Base-by-base conservation (phyloP, 1,140 invertebrate species). In the Fopius arisanus region DNA sequence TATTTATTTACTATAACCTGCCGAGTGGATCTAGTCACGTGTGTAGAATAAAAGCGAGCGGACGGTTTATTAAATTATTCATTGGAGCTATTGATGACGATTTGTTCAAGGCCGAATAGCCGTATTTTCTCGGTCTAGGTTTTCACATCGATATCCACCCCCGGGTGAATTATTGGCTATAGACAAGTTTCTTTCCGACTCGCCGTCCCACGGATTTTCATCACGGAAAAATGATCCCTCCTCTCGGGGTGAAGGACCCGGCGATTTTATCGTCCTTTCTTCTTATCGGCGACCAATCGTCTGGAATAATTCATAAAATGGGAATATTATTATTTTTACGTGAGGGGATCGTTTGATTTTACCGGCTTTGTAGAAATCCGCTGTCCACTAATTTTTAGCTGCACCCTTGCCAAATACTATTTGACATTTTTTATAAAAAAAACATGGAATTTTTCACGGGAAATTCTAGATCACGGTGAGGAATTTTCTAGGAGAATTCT, bases 251-350 rank as follows among this genome's bases (percentile, higher is more conserved):
- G 19, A 59, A 59, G 14, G 54, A 59, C 54, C 54, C 54, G 54
- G 19, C 19, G 2, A 59, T 59, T 59, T 59, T 23, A 28, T 59
- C 54, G 7, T 19, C 23, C 19, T 59, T 59, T 28, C 54, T 59
- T 59, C 14, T 28, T 59, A 59, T 59, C 54, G 26, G 19, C 23
- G 19, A 26, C 54, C 54, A 28, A 59, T 59, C 23, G 54, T 19
- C 54, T 59, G 54, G 54, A 59, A 59, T 59, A 59, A 59, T 59
- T 59, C 54, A 59, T 59, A 59, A 28, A 59, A 59, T 59, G 23
- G 23, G 21, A 26, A 59, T 59, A 26, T 14, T 26, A 26, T 59
- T 26, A 23, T 28, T 59, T 59, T 28, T 28, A 6, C 19, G 23
- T 59, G 14, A 7, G 23, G 21, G 43, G 19, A 51, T 2, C 5